Evolutionary conservation across 2,113 vertebrate genomes (phyloP), one percentile per base, ranked within the genome.

Genomic region (Oreochromis aureus): DNA sequence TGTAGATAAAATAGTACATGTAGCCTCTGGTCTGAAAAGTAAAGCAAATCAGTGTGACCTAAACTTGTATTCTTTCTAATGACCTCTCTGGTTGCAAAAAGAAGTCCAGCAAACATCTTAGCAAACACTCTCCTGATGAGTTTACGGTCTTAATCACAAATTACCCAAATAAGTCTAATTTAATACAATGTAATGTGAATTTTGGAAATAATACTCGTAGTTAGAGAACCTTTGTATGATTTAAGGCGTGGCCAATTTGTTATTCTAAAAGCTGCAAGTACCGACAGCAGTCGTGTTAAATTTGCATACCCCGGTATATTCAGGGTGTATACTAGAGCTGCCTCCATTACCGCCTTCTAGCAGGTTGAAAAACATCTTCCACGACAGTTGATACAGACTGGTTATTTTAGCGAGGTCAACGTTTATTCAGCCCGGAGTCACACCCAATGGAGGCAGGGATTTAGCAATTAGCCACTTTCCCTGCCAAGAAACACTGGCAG

Each of bases 341-440:
- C 46, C 36, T 63, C 15, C 15, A 13, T 32, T 10, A 30, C 48
- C 18, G 4, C 32, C 55, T n/a, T 73, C 69, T 12, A 63, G 55
- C 80, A 82, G 84, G 82, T 66, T 51, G 41, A 79, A 73, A 89
- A 92, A 85, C 44, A 51, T 34, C 85, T 81, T 71, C 56, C 73
- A 54, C 80, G 39, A 48, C 61, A 63, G 30, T 84, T 85, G 24
- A 88, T 84, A 27, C 56, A 83, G 73, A 46, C 36, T 24, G 66
- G 81, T 79, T 86, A 53, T 82, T 89, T 61, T 83, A 85, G 80
- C n/a, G 18, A 86, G 61, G 82, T 87, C 63, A 85, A 63, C 82
- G 10, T 82, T 86, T 85, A 86, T 79, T 84, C 71, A 86, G 78
- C 66, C 63, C 15, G 9, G 66, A 79, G 87, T 66, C 82, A 83